A percentile compares a stretch with the other conserved stretches of the same genome.
These are phyloP conservation scores for Scomber japonicus DNA, from an alignment of 2,113 vertebrate species.

Conservation along the genomic window DNA sequence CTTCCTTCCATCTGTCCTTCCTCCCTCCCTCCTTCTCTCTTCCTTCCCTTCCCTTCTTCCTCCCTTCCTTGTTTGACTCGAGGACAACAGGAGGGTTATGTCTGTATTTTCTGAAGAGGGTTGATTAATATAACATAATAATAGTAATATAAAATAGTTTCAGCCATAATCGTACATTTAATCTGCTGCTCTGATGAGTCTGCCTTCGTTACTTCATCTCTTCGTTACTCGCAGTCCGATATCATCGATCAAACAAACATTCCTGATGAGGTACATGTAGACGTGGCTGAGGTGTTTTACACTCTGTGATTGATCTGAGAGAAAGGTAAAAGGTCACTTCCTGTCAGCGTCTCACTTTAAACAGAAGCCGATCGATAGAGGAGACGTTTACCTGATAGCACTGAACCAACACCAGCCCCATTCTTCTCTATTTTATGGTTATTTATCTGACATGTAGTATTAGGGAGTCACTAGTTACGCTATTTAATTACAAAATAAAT, in stretches of 20 bases:
- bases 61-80: too few species aligned
- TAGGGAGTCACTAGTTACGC: too few species aligned
- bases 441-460: too few species aligned
- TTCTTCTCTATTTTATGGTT: neutral
- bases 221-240: neutral
- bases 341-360: slow-evolving; percentile 46
- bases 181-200: neutral
- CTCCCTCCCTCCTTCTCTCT: too few species aligned
- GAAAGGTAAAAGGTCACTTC: slow-evolving; percentile 57
- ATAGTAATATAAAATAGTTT: too few species aligned
- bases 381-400: slow-evolving; percentile 23
- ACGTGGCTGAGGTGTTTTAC: slow-evolving; percentile 7
- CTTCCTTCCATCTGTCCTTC: too few species aligned
- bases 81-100: too few species aligned
- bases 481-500: too few species aligned
- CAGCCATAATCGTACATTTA: too few species aligned
- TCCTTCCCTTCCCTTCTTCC: too few species aligned
- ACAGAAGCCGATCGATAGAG: slow-evolving; percentile 67
- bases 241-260: slow-evolving; percentile 54
- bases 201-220: neutral
- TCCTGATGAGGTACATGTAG: neutral
- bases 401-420: neutral
- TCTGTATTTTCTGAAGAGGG: too few species aligned
- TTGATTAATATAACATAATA: too few species aligned
- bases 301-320: slow-evolving; percentile 30